A percentile compares a stretch with the other conserved stretches of the same genome.
These are phyloP conservation scores for Cantharis lateralis DNA, from an alignment of 2,888 invertebrate species.

Conservation along the genomic window DNA sequence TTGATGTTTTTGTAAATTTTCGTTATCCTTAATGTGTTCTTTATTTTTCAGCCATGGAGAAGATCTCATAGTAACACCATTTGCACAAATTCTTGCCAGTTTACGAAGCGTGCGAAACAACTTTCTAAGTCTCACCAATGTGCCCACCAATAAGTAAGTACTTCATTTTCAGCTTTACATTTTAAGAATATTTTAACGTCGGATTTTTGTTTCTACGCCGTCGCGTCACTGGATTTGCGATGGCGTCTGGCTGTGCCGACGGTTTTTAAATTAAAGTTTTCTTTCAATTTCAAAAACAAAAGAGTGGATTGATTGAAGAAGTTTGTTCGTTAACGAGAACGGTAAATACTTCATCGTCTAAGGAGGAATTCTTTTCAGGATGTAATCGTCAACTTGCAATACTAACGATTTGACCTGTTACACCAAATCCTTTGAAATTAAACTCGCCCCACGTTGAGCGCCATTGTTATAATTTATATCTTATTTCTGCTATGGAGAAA, in stretches of 20 bases:
- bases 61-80: conserved; percentile 99
- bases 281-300: not conserved
- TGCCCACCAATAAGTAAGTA: conserved; percentile 85
- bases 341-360: not conserved
- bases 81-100: conserved; percentile 99
- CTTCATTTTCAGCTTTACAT: not conserved
- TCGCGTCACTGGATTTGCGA: not conserved
- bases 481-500: too few species aligned
- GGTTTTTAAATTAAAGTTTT: not conserved
- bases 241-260: not conserved
- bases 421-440: not conserved
- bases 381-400: not conserved
- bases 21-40: conserved; percentile 26
- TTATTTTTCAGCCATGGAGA: conserved; percentile 81
- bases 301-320: not conserved
- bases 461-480: too few species aligned
- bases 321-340: not conserved
- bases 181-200: not conserved
- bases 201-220: not conserved
- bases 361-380: not conserved
- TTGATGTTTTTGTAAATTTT: not conserved
- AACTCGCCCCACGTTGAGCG: too few species aligned
- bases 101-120: conserved; percentile 98
- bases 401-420: not conserved
- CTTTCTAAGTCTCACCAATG: conserved; percentile 96